phyloP scores from a whole-genome alignment of 35 echinoderm and acorn worm species.

The Heliocidaris erythrogramma region DNA sequence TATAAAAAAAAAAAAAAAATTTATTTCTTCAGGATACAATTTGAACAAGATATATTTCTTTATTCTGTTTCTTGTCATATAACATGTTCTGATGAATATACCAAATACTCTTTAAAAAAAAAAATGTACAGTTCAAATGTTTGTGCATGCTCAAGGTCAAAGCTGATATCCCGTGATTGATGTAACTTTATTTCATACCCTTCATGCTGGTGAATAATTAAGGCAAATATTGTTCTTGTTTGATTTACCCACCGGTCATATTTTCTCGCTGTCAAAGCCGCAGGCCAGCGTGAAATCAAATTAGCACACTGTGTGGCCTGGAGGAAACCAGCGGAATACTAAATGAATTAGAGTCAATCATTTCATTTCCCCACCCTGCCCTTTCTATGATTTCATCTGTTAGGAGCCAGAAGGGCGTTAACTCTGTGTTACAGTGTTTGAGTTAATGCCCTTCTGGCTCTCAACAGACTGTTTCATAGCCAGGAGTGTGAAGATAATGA shows the following conservation, averaged over 20 bases:
- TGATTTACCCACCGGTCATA: neutral
- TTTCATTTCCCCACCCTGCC: neutral
- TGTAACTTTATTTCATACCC: neutral
- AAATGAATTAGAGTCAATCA: constrained; percentile 1
- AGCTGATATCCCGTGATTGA: neutral
- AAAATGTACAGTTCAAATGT: neutral
- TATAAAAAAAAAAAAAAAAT: no score
- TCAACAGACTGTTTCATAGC: no score
- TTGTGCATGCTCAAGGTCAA: neutral
- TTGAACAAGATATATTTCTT: no score
- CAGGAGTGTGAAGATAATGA: no score
- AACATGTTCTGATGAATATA: no score
- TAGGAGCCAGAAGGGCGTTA: neutral
- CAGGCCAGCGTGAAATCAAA: neutral
- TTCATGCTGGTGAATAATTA: neutral
- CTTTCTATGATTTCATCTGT: neutral
- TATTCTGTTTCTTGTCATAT: no score
- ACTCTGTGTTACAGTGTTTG: neutral
- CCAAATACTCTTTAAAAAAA: neutral
- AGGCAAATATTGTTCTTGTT: neutral
- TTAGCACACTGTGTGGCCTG: neutral
- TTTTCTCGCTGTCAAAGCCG: neutral
- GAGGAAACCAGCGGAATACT: neutral
- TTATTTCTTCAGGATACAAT: no score
- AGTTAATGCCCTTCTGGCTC: neutral